Conservation (phyloP, 2,113 vertebrate genomes). For the Orycteropus afer region DNA sequence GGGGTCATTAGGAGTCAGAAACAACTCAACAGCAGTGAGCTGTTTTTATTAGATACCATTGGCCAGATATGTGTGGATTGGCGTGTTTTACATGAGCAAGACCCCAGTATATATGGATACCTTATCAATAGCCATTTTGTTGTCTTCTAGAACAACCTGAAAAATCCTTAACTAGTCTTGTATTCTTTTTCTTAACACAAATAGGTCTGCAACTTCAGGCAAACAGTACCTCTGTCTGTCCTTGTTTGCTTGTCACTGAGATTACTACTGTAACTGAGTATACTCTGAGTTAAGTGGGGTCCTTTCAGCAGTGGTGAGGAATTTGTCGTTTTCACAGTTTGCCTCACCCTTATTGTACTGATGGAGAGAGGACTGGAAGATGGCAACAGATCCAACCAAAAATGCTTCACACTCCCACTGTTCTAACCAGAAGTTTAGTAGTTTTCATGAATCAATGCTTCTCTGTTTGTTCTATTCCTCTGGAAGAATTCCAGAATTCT, state of each 20-base stretch:
- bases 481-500: background rate
- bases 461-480: background rate
- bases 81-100: background rate
- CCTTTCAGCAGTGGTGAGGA: rapidly evolving
- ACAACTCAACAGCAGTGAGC: too few species aligned
- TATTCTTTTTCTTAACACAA: background rate
- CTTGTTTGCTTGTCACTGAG: background rate
- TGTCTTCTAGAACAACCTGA: background rate
- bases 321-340: background rate
- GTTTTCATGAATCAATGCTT: background rate
- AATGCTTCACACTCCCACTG: background rate
- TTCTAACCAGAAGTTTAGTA: background rate
- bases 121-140: background rate
- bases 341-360: rapidly evolving
- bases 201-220: background rate
- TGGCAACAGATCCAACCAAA: rapidly evolving
- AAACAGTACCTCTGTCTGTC: background rate
- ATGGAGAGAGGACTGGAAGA: rapidly evolving
- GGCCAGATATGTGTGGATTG: background rate
- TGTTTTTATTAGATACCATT: background rate
- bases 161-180: background rate
- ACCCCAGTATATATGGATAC: background rate
- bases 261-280: background rate
- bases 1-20: too few species aligned
- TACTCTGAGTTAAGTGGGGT: rapidly evolving